Conservation (phyloP, 92 coral and sea anemone species). For the Zoanthus solanderi region DNA sequence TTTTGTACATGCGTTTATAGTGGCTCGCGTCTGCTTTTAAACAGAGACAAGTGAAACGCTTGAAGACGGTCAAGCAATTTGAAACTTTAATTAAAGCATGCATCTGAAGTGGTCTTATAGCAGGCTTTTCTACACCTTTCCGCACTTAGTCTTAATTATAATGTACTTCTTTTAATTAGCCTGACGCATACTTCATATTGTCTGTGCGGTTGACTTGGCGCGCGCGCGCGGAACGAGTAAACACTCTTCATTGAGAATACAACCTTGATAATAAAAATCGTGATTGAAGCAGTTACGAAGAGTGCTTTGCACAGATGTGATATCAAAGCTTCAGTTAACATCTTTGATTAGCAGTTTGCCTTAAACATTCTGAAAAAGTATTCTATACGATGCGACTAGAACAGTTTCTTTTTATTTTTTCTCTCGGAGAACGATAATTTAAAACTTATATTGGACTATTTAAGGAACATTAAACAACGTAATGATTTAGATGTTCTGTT, state of each 20-base stretch:
- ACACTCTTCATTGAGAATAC: background rate
- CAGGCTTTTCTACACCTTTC: background rate
- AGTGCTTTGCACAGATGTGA: background rate
- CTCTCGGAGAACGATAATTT: background rate
- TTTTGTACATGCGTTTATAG: background rate
- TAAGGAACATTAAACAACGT: background rate
- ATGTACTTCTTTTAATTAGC: background rate
- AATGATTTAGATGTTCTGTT: background rate
- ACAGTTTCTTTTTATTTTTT: background rate
- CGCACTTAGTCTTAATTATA: conserved; percentile 12
- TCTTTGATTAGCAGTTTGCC: background rate
- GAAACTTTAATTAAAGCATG: background rate
- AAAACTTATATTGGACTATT: background rate
- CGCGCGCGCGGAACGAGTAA: background rate
- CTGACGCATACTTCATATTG: conserved; percentile 12
- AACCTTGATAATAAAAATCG: background rate
- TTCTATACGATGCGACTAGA: background rate
- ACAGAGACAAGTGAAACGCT: background rate
- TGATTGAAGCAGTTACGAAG: background rate
- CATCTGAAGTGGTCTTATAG: background rate
- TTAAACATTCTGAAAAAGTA: background rate
- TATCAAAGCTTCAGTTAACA: background rate
- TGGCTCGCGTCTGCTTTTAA: background rate
- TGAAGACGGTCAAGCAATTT: background rate
- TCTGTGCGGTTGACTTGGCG: background rate